phyloP scores from a whole-genome alignment of 1,140 invertebrate genomes.

The Ruditapes philippinarum region DNA sequence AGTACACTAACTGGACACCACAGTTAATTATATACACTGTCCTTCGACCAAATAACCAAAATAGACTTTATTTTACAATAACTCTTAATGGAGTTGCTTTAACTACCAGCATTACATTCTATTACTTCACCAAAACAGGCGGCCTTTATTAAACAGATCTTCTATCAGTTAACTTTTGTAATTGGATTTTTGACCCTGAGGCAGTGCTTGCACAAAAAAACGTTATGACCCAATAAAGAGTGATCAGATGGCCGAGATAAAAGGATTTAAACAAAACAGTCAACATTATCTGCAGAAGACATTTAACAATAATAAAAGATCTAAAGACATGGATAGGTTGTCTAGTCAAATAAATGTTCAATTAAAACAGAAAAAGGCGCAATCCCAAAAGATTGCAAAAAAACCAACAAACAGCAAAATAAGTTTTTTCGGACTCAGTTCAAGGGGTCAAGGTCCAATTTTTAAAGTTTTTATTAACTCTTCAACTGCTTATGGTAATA shows the following conservation, averaged over 20 bases:
- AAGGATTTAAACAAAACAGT: not conserved
- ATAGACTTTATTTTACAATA: conserved; percentile 1
- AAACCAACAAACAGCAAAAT: no score
- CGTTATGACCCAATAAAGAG: not conserved
- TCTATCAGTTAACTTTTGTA: not conserved
- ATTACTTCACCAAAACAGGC: conserved; percentile 2
- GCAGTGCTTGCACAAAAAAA: not conserved
- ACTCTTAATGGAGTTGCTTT: not conserved
- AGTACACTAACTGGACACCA: not conserved
- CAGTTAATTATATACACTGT: not conserved
- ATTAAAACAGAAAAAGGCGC: no score
- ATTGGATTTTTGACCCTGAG: not conserved
- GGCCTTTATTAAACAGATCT: not conserved
- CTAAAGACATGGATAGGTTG: no score
- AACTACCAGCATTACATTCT: not conserved
- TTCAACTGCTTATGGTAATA: no score
- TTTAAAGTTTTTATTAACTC: no score
- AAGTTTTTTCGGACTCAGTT: no score
- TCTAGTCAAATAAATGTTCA: no score
- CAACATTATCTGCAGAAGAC: not conserved
- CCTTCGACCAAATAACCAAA: not conserved
- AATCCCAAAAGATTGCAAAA: no score
- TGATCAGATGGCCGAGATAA: not conserved
- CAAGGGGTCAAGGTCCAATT: no score
- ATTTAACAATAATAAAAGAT: no score